Evolutionary conservation across 2,797 vertebrate species (phyloP).

Genomic region (Oceanodroma leucorhoa): DNA sequence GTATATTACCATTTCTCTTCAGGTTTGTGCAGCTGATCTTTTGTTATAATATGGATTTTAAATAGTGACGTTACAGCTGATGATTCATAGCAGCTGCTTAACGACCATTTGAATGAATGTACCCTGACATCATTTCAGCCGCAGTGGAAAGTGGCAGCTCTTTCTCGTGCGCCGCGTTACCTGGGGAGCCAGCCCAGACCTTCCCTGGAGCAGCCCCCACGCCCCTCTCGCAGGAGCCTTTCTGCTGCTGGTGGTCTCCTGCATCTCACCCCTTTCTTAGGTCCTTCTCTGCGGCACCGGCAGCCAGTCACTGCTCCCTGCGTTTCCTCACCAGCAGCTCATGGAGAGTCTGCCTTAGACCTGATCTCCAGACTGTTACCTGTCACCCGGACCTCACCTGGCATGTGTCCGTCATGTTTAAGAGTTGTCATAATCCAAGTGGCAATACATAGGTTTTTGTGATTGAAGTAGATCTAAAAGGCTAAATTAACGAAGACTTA

Average conservation of each 20-base stretch:
- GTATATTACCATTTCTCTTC: neutral
- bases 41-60: neutral
- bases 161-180: fast-evolving
- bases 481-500: neutral
- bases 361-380: neutral
- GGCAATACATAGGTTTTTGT: neutral
- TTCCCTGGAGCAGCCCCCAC: fast-evolving
- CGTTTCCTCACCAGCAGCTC: neutral
- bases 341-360: neutral
- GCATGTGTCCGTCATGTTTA: fast-evolving
- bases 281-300: too few species aligned
- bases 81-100: neutral
- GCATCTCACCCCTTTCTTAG: fast-evolving
- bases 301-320: neutral
- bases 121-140: neutral
- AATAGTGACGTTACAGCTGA: neutral
- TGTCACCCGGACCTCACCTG: neutral
- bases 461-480: neutral
- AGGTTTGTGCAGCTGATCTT: neutral
- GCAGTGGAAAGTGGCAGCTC: neutral
- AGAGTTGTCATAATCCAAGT: neutral
- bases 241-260: neutral
- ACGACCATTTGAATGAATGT: neutral
- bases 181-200: neutral
- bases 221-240: fast-evolving